Conservation (phyloP, 2,113 vertebrate genomes). For the Phrynosoma platyrhinos region DNA sequence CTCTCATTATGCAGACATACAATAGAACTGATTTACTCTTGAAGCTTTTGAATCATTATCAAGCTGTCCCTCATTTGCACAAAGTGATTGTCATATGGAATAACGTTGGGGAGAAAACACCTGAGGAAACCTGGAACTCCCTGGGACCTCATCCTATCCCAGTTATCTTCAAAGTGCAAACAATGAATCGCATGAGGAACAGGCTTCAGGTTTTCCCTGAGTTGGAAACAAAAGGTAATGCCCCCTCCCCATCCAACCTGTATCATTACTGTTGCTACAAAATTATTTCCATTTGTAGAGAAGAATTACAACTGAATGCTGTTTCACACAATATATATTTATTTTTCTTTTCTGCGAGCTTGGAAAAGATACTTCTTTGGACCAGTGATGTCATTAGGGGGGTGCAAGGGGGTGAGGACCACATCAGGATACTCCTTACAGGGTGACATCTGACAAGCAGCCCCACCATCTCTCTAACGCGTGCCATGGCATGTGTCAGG, state of each 20-base stretch:
- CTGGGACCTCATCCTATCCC: slow-evolving; percentile 91
- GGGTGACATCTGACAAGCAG: too few species aligned
- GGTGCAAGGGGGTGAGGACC: too few species aligned
- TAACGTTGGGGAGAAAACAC: slow-evolving; percentile 86
- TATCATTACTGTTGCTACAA: accelerated
- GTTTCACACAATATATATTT: background rate
- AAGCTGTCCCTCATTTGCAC: slow-evolving; percentile 88
- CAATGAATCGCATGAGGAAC: slow-evolving; percentile 89
- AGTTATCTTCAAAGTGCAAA: slow-evolving; percentile 90
- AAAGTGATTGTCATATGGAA: slow-evolving; percentile 93
- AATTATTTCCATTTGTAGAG: slow-evolving; percentile 8
- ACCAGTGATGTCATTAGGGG: too few species aligned
- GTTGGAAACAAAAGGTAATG: slow-evolving; percentile 87
- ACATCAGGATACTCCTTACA: too few species aligned
- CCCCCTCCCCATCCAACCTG: background rate
- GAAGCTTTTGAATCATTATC: slow-evolving; percentile 93
- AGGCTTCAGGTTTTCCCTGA: slow-evolving; percentile 90
- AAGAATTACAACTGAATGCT: background rate
- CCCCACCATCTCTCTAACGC: too few species aligned
- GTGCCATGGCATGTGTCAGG: too few species aligned
- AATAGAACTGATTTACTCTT: slow-evolving; percentile 93
- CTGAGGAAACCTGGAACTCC: slow-evolving; percentile 87
- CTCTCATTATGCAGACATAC: slow-evolving; percentile 92
- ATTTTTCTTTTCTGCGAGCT: too few species aligned
- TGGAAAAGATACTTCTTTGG: too few species aligned